phyloP scores from a whole-genome alignment of 2,113 vertebrate species.

The Ageneiosus marmoratus region DNA sequence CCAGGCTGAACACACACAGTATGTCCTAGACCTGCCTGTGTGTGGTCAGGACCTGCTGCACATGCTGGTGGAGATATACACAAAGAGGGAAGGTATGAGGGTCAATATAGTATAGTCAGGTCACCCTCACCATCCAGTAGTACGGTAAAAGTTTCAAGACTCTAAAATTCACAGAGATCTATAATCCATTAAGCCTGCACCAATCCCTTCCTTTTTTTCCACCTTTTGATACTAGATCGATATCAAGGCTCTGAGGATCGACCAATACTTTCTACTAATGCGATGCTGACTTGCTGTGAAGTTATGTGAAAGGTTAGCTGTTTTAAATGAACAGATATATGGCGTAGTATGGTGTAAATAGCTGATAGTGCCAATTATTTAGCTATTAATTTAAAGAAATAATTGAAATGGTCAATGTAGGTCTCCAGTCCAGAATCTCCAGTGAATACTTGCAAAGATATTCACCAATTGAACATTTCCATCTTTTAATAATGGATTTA shows the following conservation, averaged over 20 bases:
- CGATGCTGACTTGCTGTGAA: neutral
- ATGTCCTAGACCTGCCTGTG: constrained; percentile 11
- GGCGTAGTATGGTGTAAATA: neutral
- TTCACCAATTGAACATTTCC: neutral
- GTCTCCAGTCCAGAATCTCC: neutral
- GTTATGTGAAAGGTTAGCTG: neutral
- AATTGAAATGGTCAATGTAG: neutral
- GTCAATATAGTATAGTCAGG: constrained; percentile 4
- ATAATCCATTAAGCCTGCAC: neutral
- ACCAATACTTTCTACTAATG: neutral
- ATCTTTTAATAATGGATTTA: neutral
- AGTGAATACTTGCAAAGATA: neutral
- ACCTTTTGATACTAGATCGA: neutral
- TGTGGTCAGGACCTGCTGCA: constrained; percentile 16
- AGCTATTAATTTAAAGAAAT: neutral
- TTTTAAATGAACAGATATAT: neutral
- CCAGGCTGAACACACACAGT: neutral
- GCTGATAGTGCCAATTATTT: neutral
- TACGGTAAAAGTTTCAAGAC: neutral
- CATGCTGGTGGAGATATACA: neutral
- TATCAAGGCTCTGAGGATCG: neutral
- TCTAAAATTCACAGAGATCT: neutral
- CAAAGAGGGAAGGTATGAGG: neutral
- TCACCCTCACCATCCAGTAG: constrained; percentile 15
- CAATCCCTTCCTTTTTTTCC: neutral